Conservation (phyloP, 2,797 vertebrate species). For the Eulemur coronatus region DNA sequence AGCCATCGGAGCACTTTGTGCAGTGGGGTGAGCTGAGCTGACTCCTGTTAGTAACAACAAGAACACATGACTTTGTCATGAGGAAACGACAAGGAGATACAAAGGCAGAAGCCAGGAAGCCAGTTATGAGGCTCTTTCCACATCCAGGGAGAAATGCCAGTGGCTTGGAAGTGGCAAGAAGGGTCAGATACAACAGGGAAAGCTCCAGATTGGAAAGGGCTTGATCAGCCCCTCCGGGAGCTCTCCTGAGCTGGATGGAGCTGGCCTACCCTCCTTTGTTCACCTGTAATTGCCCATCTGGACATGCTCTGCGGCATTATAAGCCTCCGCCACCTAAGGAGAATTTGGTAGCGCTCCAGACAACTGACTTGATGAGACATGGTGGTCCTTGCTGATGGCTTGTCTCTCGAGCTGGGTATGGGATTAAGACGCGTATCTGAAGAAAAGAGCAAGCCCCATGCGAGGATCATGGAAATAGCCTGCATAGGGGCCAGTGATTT, state of each 20-base stretch:
- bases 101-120: neutral
- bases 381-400: conserved; percentile 17
- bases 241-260: neutral
- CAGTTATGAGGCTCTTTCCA: neutral
- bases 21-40: neutral
- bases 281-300: conserved; percentile 65
- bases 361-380: neutral
- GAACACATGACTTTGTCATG: neutral
- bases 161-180: neutral
- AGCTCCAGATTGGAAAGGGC: neutral
- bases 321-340: conserved; percentile 38
- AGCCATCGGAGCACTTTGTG: neutral
- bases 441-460: neutral
- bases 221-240: neutral
- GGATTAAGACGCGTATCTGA: neutral
- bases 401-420: conserved; percentile 16
- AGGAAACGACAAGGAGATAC: neutral
- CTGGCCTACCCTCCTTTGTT: conserved; percentile 41
- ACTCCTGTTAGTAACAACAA: neutral
- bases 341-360: conserved; percentile 48
- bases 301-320: neutral
- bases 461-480: neutral
- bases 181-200: neutral
- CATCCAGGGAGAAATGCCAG: neutral
- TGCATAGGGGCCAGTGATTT: neutral